Conservation (phyloP, 2,888 invertebrate genomes). For the Exocentrus adspersus region DNA sequence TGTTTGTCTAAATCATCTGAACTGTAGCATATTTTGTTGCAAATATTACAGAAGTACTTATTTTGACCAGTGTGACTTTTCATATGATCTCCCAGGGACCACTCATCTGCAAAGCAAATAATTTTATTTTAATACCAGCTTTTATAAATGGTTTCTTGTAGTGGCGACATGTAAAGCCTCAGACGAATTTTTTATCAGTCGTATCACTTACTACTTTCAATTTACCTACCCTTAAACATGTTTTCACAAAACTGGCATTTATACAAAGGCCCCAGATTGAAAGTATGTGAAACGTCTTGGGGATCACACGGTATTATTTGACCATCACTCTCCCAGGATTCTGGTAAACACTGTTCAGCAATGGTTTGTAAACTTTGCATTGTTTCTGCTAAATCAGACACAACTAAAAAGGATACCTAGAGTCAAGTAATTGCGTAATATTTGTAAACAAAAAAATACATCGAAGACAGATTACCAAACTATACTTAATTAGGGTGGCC, state of each 20-base stretch:
- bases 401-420: too few relatives aligned
- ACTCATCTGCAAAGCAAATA: conserved; percentile 54
- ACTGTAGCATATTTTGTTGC: conserved; percentile 54
- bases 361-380: conserved; percentile 62
- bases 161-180: too few relatives aligned
- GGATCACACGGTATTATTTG: conserved; percentile 54
- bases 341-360: conserved; percentile 62
- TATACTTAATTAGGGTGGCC: too few relatives aligned
- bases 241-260: conserved; percentile 61
- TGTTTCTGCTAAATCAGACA: conserved; percentile 60
- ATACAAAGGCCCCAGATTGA: conserved; percentile 55
- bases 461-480: too few relatives aligned
- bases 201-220: too few relatives aligned
- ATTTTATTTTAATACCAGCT: too few relatives aligned
- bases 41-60: conserved; percentile 58
- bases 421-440: too few relatives aligned
- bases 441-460: too few relatives aligned
- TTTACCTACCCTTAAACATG: conserved; percentile 60
- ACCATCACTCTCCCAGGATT: conserved; percentile 60
- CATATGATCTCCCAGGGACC: conserved; percentile 59
- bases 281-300: conserved; percentile 51
- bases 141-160: too few relatives aligned
- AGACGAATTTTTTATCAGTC: too few relatives aligned
- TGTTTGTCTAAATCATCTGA: conserved; percentile 55
- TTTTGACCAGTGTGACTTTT: conserved; percentile 58